These are phyloP conservation scores for Mesorhabditis belari DNA, from an alignment of 2,888 invertebrate species.

Conservation along the genomic window DNA sequence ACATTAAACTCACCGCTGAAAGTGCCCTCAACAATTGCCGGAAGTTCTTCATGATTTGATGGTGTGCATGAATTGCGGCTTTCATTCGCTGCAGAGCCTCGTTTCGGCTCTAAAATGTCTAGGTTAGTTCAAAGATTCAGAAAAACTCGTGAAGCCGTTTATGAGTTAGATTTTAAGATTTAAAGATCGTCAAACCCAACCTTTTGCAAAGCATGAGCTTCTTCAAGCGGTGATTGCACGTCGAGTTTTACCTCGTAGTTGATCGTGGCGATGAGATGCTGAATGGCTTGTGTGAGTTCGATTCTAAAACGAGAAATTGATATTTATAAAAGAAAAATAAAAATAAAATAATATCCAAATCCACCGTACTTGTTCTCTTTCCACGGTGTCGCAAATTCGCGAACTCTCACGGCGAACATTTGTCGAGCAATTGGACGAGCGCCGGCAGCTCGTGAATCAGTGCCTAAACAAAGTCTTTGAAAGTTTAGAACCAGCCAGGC, in stretches of 20 bases:
- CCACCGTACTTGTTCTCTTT: slow-evolving; percentile 12
- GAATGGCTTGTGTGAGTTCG: slow-evolving; percentile 1
- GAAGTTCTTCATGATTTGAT: slow-evolving; percentile 26
- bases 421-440: slow-evolving; percentile 8
- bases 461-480: slow-evolving; percentile 3
- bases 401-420: slow-evolving; percentile 20
- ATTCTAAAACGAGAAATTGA: background rate
- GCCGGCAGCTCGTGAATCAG: slow-evolving; percentile 5
- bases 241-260: background rate
- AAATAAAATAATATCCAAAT: background rate
- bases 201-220: no score
- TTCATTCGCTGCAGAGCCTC: slow-evolving; percentile 16
- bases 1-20: slow-evolving; percentile 6
- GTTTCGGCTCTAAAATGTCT: slow-evolving; percentile 16
- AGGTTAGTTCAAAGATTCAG: no score
- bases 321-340: background rate
- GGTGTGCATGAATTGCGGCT: slow-evolving; percentile 23
- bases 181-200: background rate
- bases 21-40: slow-evolving; percentile 24
- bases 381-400: slow-evolving; percentile 24
- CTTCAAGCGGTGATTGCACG: background rate
- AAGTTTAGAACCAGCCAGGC: background rate
- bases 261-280: slow-evolving; percentile 3
- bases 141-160: no score
- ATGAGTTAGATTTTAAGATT: no score